Evolutionary conservation across 2,797 vertebrate genomes (phyloP), one percentile per base, ranked within the genome.

Genomic region (Nasua narica): DNA sequence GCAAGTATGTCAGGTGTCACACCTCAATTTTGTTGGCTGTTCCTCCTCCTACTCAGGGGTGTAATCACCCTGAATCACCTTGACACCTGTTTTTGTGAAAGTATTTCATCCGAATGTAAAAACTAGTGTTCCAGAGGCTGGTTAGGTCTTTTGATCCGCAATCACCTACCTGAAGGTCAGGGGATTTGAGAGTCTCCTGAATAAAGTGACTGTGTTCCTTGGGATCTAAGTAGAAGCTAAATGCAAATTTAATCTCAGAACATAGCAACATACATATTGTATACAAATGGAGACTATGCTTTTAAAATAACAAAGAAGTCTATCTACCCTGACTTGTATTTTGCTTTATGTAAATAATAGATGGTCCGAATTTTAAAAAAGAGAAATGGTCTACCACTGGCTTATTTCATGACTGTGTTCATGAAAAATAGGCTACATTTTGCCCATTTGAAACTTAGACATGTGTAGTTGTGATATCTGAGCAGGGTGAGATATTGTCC

Each of bases 301-400:
- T 97, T 92, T 70, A 90, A 90, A 62, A 78, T 54, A 56, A 78
- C 48, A 87, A 87, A 77, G 5, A 92, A 56, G 65, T 88, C 60
- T 77, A 52, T 35, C 18, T 40, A 84, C 10, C 0, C 7, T 84
- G 29, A 65, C 27, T 92, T 95, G 90, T 70, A 50, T 79, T 90
- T 97, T 94, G 23, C 81, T 89, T 95, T 92, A 40, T 87, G 60
- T 85, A 72, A 92, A 92, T 35, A 79, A 77, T 81, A 48, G 35
- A 54, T 89, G 56, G 35, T 58, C 12, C 25, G 86, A 37, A 69
- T 88, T 82, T 46, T 5, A 46, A 46, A 48, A 58, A 96, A 78
- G 43, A 78, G 90, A 87, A 77, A 72, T 7, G 1, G 4, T 58
- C 81, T 27, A 56, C 48, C 21, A 2, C 18, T 43, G 67, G 54